These are phyloP conservation scores for Campoplex nolae DNA, from an alignment of 2,888 invertebrate species.

Conservation along the genomic window DNA sequence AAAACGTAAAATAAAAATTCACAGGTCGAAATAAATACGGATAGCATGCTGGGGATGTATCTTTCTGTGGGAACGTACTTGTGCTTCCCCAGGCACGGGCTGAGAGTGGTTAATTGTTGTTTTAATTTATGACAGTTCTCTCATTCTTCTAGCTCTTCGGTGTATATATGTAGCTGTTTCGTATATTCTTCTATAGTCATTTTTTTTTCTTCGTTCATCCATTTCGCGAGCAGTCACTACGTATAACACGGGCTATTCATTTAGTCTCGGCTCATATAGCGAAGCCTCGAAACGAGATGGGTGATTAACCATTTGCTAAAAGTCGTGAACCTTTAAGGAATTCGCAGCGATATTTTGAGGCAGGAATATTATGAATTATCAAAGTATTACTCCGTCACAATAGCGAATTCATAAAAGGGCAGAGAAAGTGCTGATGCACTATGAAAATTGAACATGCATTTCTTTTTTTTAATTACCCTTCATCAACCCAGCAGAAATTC, in stretches of 20 bases:
- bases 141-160: slow-evolving; percentile 59
- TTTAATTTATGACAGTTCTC: slow-evolving; percentile 82
- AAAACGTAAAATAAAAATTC: slow-evolving; percentile 48
- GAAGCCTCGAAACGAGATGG: slow-evolving; percentile 76
- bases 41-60: slow-evolving; percentile 53
- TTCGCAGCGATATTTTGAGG: slow-evolving; percentile 21
- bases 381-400: too few relatives aligned
- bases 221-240: slow-evolving; percentile 72
- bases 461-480: background rate
- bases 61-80: slow-evolving; percentile 78
- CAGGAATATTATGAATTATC: slow-evolving; percentile 26
- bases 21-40: slow-evolving; percentile 77
- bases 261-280: slow-evolving; percentile 65
- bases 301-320: slow-evolving; percentile 76
- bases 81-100: slow-evolving; percentile 71
- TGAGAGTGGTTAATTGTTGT: slow-evolving; percentile 82
- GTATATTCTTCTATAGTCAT: slow-evolving; percentile 50
- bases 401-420: background rate
- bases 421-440: too few relatives aligned
- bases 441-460: background rate
- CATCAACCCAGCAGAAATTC: background rate
- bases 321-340: slow-evolving; percentile 41
- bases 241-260: slow-evolving; percentile 78
- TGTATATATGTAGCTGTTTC: slow-evolving; percentile 40
- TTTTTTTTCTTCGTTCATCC: slow-evolving; percentile 49